Percentiles rank a stretch among this genome's conserved stretches.
phyloP scores from a whole-genome alignment of 1,140 invertebrate genomes.

The Semibalanus balanoides region DNA sequence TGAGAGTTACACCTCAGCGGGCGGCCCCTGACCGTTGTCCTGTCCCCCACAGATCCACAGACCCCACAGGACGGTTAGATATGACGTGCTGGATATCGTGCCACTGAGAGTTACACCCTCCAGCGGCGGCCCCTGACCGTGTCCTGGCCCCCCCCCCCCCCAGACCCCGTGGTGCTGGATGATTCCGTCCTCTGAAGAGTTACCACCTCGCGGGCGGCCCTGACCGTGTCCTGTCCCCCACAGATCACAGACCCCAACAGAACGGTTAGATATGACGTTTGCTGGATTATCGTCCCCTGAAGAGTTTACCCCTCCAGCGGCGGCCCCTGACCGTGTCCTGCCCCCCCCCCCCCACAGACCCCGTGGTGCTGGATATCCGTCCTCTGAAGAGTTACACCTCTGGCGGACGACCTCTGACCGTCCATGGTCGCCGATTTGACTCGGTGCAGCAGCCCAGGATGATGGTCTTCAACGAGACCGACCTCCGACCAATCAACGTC shows the following conservation, averaged over 20 bases:
- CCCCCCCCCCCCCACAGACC: conserved; percentile 43
- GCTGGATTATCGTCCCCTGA: conserved; percentile 29
- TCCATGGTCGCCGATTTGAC: conserved; percentile 79
- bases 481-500: conserved; percentile 47
- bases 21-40: conserved; percentile 66
- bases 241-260: conserved; percentile 62
- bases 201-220: conserved; percentile 83
- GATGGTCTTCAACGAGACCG: conserved; percentile 41
- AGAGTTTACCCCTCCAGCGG: too few relatives aligned
- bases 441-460: conserved; percentile 83
- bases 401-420: conserved; percentile 82
- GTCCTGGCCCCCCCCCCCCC: conserved; percentile 17
- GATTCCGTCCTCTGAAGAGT: conserved; percentile 72
- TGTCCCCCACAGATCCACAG: conserved; percentile 49
- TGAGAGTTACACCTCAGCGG: conserved; percentile 35
- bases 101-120: too few relatives aligned
- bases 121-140: too few relatives aligned
- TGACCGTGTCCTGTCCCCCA: conserved; percentile 77
- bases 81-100: conserved; percentile 43
- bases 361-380: conserved; percentile 81
- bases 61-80: too few relatives aligned
- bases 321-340: too few relatives aligned
- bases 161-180: conserved; percentile 81
- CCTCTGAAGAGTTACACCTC: conserved; percentile 72
- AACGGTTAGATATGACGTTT: too few relatives aligned